These are phyloP conservation scores for Xiphophorus couchianus DNA, from an alignment of 2,113 vertebrate genomes.

Conservation along the genomic window DNA sequence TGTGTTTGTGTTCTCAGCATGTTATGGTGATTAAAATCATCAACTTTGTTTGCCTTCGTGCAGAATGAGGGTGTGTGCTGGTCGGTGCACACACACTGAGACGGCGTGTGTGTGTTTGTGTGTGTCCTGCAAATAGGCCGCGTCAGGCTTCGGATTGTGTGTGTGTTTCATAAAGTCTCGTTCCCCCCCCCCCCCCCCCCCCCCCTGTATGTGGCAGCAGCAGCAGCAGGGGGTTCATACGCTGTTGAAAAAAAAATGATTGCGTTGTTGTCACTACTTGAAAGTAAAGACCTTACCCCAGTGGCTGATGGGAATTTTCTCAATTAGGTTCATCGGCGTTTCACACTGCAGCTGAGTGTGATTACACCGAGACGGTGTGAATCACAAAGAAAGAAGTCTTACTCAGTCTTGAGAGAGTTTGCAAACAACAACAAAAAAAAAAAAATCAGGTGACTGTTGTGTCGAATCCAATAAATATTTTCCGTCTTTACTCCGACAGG, in stretches of 20 bases:
- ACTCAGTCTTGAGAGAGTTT: background rate
- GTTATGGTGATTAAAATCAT: slow-evolving; percentile 72
- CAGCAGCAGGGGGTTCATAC: slow-evolving; percentile 21
- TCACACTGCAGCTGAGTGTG: slow-evolving; percentile 14
- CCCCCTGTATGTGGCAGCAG: slow-evolving; percentile 9
- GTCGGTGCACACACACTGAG: background rate
- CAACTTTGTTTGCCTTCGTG: slow-evolving; percentile 33
- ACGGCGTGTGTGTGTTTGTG: slow-evolving; percentile 9
- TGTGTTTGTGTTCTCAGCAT: slow-evolving; percentile 70
- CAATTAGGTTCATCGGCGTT: slow-evolving; percentile 17
- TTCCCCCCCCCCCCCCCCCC: background rate
- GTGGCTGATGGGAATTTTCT: slow-evolving; percentile 32
- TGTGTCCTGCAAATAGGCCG: slow-evolving; percentile 20
- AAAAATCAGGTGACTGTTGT: slow-evolving; percentile 10
- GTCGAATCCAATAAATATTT: slow-evolving; percentile 7
- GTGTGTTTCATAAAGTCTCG: slow-evolving; percentile 7
- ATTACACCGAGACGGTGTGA: slow-evolving; percentile 24
- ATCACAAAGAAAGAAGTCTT: slow-evolving; percentile 6
- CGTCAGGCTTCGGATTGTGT: background rate
- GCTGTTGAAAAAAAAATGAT: slow-evolving; percentile 8
- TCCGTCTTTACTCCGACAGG: slow-evolving; percentile 12
- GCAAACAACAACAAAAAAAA: slow-evolving; percentile 1
- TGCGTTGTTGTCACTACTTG: slow-evolving; percentile 19
- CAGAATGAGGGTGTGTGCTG: slow-evolving; percentile 9
- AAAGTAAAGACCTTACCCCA: slow-evolving; percentile 14